phyloP scores from a whole-genome alignment of 2,888 invertebrate species.

The Lithophane socia region DNA sequence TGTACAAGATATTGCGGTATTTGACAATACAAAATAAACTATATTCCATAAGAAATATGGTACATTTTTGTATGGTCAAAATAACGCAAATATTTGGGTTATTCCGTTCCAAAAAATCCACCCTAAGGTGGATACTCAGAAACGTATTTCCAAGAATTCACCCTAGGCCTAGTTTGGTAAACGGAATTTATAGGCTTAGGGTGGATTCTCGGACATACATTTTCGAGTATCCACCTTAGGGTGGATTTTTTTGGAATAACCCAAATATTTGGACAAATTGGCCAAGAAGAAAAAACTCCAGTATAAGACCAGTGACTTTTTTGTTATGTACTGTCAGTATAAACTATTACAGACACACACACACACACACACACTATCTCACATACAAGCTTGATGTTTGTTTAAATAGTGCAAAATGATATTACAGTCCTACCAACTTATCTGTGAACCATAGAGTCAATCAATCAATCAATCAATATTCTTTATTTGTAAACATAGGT shows the following conservation, averaged over 20 bases:
- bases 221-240: too few relatives aligned
- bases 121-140: too few relatives aligned
- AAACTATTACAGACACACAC: neutral
- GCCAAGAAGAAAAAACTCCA: neutral
- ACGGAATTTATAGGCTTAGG: too few relatives aligned
- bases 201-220: too few relatives aligned
- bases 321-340: neutral
- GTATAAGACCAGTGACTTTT: neutral
- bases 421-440: too few relatives aligned
- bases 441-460: too few relatives aligned
- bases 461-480: too few relatives aligned
- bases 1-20: neutral
- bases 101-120: too few relatives aligned
- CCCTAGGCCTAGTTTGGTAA: too few relatives aligned
- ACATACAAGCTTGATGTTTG: neutral
- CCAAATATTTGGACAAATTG: neutral
- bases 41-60: neutral
- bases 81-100: neutral
- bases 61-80: neutral
- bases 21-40: neutral
- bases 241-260: neutral
- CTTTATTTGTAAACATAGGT: too few relatives aligned
- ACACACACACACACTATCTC: neutral
- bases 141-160: too few relatives aligned
- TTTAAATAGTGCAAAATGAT: conserved; percentile 7